A percentile compares a stretch with the other conserved stretches of the same genome.
Conservation (phyloP, 2,888 invertebrate genomes). For the Archips crataeganus region DNA sequence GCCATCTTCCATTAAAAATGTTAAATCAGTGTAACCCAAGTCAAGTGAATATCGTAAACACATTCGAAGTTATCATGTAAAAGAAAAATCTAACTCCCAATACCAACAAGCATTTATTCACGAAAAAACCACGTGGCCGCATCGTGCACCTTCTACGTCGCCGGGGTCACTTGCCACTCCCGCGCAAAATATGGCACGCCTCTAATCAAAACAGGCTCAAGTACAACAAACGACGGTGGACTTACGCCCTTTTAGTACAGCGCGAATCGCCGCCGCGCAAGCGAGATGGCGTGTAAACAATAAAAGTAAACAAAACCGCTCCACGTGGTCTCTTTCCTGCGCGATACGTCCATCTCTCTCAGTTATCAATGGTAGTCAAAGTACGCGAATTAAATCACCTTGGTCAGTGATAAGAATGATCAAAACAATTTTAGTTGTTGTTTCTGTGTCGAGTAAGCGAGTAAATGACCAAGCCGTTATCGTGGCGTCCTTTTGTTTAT, state of each 20-base stretch:
- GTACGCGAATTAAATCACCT: slow-evolving; percentile 38
- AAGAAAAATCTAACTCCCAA: background rate
- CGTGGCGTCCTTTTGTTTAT: slow-evolving; percentile 21
- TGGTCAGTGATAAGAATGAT: slow-evolving; percentile 38
- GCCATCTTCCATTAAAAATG: no score
- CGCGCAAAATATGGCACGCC: background rate
- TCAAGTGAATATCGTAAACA: background rate
- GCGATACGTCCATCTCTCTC: slow-evolving; percentile 32
- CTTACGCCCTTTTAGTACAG: slow-evolving; percentile 8
- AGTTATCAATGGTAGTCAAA: slow-evolving; percentile 26
- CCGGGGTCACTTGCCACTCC: slow-evolving; percentile 28
- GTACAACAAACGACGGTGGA: background rate
- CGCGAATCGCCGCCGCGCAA: slow-evolving; percentile 6
- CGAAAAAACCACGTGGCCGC: slow-evolving; percentile 28
- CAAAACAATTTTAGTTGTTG: slow-evolving; percentile 22
- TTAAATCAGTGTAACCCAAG: no score
- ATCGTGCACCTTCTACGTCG: slow-evolving; percentile 25
- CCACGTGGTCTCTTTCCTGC: slow-evolving; percentile 20
- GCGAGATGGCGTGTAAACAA: slow-evolving; percentile 38
- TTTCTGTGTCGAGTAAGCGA: background rate
- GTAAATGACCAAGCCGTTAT: slow-evolving; percentile 1
- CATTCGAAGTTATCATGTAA: background rate
- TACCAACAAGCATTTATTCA: background rate
- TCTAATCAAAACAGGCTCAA: background rate
- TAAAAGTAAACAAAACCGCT: slow-evolving; percentile 39